phyloP scores from a whole-genome alignment of 2,888 invertebrate genomes.

The Melipona beecheii region DNA sequence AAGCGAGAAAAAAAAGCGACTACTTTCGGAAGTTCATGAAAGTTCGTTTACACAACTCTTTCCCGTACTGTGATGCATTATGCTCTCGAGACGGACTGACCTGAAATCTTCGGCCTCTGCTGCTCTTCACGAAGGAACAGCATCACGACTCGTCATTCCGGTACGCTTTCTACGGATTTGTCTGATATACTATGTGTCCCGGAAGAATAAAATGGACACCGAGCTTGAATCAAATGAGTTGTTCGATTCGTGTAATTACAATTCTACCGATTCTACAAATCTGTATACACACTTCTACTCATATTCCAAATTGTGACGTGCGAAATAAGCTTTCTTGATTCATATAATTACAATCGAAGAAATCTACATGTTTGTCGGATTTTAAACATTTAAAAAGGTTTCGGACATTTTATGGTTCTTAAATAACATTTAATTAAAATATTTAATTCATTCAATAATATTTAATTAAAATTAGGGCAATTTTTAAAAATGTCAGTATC shows the following conservation, averaged over 20 bases:
- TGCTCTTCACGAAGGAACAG: constrained; percentile 68
- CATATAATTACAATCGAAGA: too few species aligned
- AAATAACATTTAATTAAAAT: too few species aligned
- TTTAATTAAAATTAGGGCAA: too few species aligned
- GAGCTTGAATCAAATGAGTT: background rate
- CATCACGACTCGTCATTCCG: constrained; percentile 69
- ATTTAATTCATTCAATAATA: too few species aligned
- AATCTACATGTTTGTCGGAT: too few species aligned
- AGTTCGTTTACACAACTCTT: constrained; percentile 80
- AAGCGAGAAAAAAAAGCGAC: constrained; percentile 54
- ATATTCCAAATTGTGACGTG: too few species aligned
- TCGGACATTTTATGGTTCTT: too few species aligned
- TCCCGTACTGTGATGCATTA: constrained; percentile 78
- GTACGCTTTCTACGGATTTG: constrained; percentile 66
- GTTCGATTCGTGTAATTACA: background rate
- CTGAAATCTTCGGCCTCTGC: constrained; percentile 80
- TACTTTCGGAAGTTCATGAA: constrained; percentile 78
- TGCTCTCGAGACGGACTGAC: constrained; percentile 80
- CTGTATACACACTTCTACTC: too few species aligned
- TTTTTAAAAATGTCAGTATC: too few species aligned
- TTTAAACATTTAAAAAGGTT: too few species aligned
- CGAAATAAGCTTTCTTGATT: too few species aligned
- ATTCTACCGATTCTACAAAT: background rate
- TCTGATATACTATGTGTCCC: constrained; percentile 63
- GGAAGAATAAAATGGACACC: constrained; percentile 36